Percentiles rank a stretch among this genome's conserved stretches.
These are phyloP conservation scores for Penaeus indicus DNA, from an alignment of 1,140 invertebrate species.

Conservation along the genomic window DNA sequence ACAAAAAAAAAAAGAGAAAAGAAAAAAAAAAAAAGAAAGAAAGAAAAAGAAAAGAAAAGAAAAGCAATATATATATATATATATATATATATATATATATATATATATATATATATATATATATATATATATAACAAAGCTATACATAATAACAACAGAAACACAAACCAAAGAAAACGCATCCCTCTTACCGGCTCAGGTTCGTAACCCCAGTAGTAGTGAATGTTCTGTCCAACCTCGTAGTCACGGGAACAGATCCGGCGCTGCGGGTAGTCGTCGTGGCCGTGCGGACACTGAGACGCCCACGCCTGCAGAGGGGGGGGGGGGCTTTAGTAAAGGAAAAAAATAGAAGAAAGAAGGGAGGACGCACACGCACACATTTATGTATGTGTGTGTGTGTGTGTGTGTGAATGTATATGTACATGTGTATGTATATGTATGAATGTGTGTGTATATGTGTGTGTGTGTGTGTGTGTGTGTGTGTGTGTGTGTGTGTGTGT, in stretches of 20 bases:
- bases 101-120: too few species aligned
- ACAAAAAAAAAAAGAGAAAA: too few species aligned
- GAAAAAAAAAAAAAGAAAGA: too few species aligned
- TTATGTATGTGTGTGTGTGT: background rate
- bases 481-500: background rate
- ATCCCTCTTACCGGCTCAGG: background rate
- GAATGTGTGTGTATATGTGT: background rate
- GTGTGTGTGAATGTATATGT: background rate
- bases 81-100: too few species aligned
- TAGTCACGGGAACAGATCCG: background rate
- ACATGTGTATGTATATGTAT: slow-evolving; percentile 1
- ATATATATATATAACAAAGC: too few species aligned
- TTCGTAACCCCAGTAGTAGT: slow-evolving; percentile 26
- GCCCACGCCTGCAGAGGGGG: background rate
- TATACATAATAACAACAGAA: too few species aligned
- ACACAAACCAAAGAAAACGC: too few species aligned
- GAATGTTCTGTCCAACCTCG: background rate
- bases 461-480: background rate
- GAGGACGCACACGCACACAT: background rate
- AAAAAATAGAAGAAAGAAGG: too few species aligned
- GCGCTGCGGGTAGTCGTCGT: background rate
- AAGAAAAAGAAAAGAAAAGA: too few species aligned
- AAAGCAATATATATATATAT: too few species aligned
- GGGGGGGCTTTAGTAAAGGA: too few species aligned
- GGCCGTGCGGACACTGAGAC: background rate